Evolutionary conservation across 2,797 vertebrate species (phyloP).

Genomic region (Acrossocheilus wenchowensis): DNA sequence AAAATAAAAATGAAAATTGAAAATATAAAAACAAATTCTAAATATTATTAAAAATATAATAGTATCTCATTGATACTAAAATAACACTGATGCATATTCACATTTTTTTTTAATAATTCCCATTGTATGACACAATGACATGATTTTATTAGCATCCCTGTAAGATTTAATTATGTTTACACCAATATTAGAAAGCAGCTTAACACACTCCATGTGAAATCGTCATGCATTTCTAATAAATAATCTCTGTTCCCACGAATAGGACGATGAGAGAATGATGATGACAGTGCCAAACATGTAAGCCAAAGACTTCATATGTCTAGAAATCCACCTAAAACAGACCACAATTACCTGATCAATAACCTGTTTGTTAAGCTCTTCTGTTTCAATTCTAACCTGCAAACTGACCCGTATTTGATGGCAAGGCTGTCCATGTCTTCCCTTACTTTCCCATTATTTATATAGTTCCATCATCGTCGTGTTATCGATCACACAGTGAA

Average conservation of each 20-base stretch:
- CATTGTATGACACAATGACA: neutral
- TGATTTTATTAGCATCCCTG: neutral
- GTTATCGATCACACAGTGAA: neutral
- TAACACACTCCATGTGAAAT: conserved; percentile 9
- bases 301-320: conserved; percentile 6
- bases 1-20: neutral
- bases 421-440: neutral
- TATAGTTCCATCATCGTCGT: neutral
- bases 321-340: neutral
- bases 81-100: neutral
- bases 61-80: neutral
- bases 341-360: neutral
- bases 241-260: neutral
- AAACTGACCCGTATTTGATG: neutral
- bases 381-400: neutral
- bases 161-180: neutral
- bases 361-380: neutral
- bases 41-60: neutral
- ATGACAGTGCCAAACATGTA: conserved; percentile 9
- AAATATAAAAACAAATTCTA: neutral
- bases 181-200: neutral
- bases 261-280: neutral
- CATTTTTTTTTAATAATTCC: neutral
- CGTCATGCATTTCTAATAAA: neutral
- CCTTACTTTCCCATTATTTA: neutral